phyloP scores from a whole-genome alignment of 2,888 invertebrate species.

The Apamea epomidion region DNA sequence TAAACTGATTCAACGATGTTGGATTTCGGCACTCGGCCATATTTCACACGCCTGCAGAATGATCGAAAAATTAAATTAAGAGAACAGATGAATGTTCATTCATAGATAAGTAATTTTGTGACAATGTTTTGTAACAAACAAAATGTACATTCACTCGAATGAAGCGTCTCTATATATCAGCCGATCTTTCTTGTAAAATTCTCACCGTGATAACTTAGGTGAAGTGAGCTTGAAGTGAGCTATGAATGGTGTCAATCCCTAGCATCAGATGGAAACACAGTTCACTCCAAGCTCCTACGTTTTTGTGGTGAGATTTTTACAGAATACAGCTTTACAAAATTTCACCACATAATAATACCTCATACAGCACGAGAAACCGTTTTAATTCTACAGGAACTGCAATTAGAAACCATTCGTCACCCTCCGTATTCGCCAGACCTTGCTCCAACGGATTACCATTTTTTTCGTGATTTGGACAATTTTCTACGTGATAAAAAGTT shows the following conservation, averaged over 20 bases:
- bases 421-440: too few species aligned
- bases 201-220: background rate
- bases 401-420: too few species aligned
- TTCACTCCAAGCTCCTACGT: background rate
- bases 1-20: background rate
- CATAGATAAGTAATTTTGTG: background rate
- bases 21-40: background rate
- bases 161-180: background rate
- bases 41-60: background rate
- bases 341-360: slow-evolving; percentile 49
- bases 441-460: too few species aligned
- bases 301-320: background rate
- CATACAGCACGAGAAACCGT: too few species aligned
- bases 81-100: background rate
- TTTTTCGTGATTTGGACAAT: too few species aligned
- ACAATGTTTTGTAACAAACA: too few species aligned
- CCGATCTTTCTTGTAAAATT: background rate
- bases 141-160: background rate
- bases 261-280: too few species aligned
- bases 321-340: slow-evolving; percentile 60
- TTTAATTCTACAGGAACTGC: too few species aligned
- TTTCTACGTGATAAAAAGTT: too few species aligned
- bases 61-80: background rate
- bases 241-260: too few species aligned
- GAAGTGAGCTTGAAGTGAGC: too few species aligned